A percentile compares a stretch with the other conserved stretches of the same genome.
Evolutionary conservation across 2,113 vertebrate species (phyloP).

Genomic region (Mesocricetus auratus): DNA sequence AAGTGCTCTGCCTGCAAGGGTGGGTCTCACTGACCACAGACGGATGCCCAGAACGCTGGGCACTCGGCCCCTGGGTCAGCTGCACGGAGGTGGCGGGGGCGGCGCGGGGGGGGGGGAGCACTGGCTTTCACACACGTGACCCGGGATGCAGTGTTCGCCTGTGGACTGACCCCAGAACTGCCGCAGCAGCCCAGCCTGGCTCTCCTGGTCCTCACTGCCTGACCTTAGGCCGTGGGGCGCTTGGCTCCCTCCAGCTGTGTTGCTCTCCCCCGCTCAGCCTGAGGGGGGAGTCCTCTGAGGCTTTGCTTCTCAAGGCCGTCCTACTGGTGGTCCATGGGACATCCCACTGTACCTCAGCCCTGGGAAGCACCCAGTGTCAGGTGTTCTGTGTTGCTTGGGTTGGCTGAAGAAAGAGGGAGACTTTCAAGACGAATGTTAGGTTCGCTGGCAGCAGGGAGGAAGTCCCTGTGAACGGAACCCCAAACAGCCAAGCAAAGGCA

Average conservation of each 20-base stretch:
- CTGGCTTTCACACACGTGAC: neutral
- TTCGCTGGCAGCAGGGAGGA: no score
- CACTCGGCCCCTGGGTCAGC: neutral
- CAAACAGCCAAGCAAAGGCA: no score
- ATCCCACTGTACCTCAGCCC: neutral
- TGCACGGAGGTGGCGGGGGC: no score
- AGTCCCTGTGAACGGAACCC: no score
- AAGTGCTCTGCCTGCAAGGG: neutral
- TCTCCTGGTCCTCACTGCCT: neutral
- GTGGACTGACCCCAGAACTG: neutral
- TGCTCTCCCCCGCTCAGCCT: neutral
- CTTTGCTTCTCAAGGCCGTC: neutral
- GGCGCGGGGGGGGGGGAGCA: neutral
- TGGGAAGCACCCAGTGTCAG: neutral
- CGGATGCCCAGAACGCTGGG: neutral
- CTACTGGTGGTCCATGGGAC: neutral
- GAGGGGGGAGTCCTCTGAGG: neutral
- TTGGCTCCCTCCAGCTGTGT: neutral
- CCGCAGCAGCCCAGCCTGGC: neutral
- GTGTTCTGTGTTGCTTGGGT: no score
- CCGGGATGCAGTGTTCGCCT: neutral
- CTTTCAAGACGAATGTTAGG: no score
- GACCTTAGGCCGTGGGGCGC: neutral
- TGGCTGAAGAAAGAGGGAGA: no score
- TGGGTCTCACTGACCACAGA: neutral